Evolutionary conservation across 2,113 vertebrate species (phyloP).

Genomic region (Cololabis saira): DNA sequence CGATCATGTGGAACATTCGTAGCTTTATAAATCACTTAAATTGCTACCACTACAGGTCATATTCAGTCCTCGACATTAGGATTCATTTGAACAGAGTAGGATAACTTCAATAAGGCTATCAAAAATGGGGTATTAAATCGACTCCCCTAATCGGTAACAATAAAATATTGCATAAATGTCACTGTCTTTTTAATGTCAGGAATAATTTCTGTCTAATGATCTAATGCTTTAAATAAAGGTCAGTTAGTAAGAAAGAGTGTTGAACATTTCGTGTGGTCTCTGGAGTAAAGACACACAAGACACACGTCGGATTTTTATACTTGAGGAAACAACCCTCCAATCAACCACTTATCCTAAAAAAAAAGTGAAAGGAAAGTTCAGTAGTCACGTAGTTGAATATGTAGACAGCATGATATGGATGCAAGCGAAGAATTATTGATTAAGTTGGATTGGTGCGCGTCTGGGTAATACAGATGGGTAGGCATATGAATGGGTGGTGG

Average conservation of each 20-base stretch:
- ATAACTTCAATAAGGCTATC: too few species aligned
- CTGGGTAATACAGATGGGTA: conserved; percentile 40
- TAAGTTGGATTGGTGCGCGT: conserved; percentile 34
- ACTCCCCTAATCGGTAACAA: too few species aligned
- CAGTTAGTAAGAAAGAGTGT: neutral
- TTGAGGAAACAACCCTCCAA: conserved; percentile 6
- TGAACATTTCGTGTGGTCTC: neutral
- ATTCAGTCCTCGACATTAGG: too few species aligned
- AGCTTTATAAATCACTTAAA: too few species aligned
- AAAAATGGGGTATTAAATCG: too few species aligned
- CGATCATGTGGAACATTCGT: too few species aligned
- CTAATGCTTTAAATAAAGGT: too few species aligned
- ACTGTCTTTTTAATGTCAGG: too few species aligned
- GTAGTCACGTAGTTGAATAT: conserved; percentile 10
- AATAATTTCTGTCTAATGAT: too few species aligned
- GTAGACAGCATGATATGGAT: conserved; percentile 23
- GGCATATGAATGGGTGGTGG: conserved; percentile 11
- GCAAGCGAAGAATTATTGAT: conserved; percentile 52
- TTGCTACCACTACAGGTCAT: too few species aligned
- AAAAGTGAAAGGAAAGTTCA: conserved; percentile 7
- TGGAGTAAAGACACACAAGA: neutral
- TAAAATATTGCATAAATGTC: too few species aligned
- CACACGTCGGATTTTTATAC: conserved; percentile 1
- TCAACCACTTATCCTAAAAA: neutral
- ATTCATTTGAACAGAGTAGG: too few species aligned